Evolutionary conservation across 2,888 invertebrate genomes (phyloP).

Genomic region (Agapostemon virescens): DNA sequence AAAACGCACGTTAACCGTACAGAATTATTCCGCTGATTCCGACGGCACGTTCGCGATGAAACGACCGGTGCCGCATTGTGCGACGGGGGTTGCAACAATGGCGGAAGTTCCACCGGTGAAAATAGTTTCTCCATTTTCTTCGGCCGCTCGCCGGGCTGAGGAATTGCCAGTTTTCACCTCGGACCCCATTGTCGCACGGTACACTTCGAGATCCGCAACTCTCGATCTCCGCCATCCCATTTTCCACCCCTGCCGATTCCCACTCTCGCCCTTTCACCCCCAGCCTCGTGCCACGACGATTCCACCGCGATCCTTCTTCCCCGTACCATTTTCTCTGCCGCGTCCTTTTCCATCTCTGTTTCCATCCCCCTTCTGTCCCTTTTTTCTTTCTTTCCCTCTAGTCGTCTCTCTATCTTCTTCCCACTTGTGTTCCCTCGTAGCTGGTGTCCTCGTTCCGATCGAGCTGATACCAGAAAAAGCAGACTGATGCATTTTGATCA

Average conservation of each 20-base stretch:
- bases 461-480: conserved; percentile 58
- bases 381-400: not conserved
- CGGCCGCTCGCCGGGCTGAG: conserved; percentile 64
- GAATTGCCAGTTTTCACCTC: conserved; percentile 68
- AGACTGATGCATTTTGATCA: conserved; percentile 65
- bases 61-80: conserved; percentile 56
- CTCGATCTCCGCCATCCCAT: conserved; percentile 61
- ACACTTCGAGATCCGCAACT: conserved; percentile 57
- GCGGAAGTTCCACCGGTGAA: conserved; percentile 63
- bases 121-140: conserved; percentile 74
- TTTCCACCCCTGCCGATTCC: conserved; percentile 50
- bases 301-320: conserved; percentile 22
- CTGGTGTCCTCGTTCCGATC: conserved; percentile 33
- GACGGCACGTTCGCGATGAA: conserved; percentile 47
- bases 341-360: not conserved
- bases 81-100: conserved; percentile 47
- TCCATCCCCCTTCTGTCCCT: not conserved
- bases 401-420: conserved; percentile 15
- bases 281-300: conserved; percentile 27
- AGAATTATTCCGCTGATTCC: conserved; percentile 56
- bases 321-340: not conserved
- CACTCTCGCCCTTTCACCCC: conserved; percentile 22
- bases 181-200: conserved; percentile 62
- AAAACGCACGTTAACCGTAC: conserved; percentile 23
- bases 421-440: conserved; percentile 4